Conservation (phyloP, 2,797 vertebrate genomes). For the Triplophysa yarkandensis region DNA sequence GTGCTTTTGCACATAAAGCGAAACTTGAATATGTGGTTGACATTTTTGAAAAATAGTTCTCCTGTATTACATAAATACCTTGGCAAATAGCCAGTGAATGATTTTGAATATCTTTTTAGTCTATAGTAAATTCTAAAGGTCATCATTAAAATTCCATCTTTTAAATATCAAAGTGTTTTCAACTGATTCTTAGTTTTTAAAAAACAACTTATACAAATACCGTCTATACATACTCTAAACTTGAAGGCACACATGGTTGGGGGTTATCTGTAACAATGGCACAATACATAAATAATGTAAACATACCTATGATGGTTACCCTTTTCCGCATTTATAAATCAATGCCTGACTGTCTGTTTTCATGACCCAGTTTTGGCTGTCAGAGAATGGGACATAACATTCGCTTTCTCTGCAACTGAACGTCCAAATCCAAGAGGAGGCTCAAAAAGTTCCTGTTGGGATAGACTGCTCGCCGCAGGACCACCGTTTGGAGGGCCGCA, state of each 20-base stretch:
- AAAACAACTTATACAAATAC: slow-evolving; percentile 17
- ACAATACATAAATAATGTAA: slow-evolving; percentile 27
- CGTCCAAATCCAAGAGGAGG: slow-evolving; percentile 74
- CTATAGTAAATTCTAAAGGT: neutral
- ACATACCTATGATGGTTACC: slow-evolving; percentile 25
- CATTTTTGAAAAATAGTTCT: neutral
- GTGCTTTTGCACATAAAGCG: slow-evolving; percentile 3
- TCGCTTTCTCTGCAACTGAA: slow-evolving; percentile 71
- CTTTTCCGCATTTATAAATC: slow-evolving; percentile 11
- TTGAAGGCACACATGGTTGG: slow-evolving; percentile 14
- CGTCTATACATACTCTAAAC: slow-evolving; percentile 7
- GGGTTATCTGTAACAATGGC: neutral
- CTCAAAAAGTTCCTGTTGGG: slow-evolving; percentile 82
- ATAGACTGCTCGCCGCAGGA: slow-evolving; percentile 78
- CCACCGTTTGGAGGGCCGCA: slow-evolving; percentile 80
- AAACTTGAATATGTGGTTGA: slow-evolving; percentile 1
- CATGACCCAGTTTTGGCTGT: slow-evolving; percentile 35
- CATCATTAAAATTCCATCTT: neutral
- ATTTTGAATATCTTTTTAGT: too few species aligned
- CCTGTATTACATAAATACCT: too few species aligned
- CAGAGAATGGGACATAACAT: slow-evolving; percentile 77
- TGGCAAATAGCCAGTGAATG: too few species aligned
- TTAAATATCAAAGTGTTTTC: slow-evolving; percentile 14
- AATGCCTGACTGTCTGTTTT: neutral
- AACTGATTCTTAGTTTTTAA: neutral